Evolutionary conservation across 2,888 invertebrate genomes (phyloP), one percentile per base, ranked within the genome.

Genomic region (Notodonta dromedarius): DNA sequence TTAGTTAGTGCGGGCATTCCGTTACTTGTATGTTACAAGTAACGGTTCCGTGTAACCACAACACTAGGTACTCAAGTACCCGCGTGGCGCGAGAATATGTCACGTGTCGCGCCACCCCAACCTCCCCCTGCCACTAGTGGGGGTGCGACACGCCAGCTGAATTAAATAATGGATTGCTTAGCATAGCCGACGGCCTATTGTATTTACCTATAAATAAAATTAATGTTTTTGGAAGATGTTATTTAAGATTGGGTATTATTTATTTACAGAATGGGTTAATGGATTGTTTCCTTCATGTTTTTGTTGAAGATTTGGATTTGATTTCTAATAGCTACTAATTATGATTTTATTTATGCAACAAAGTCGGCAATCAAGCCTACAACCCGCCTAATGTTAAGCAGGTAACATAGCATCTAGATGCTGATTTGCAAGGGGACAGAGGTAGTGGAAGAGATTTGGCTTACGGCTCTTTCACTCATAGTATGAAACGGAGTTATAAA

Each of bases 31-130:
- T 82, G 1, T 82, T 85, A 79, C 79, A 84, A 82, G 83, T 70
- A 66, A 70, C 72, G 76, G 83, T 71, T 65, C 69, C 70, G 76
- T 82, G 84, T 83, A 78, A 77, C 86, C 84, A 76, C 84, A 82
- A 80, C 82, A 82, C 80, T 83, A 84, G 77, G 80, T 75, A 71
- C 16, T 73, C 86, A 87, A 88, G 86, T 84, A 86, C 85, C 79
- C 85, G 80, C 72, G 87, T 78, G 84, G 77, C 83, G 82, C 85
- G 88, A 82, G 89, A 91, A 90, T 89, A 89, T 90, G 91, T 91
- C 90, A 89, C 87, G 79, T 84, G 87, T 85, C 82, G 82, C 74
- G 74, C 78, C 84, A 75, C 79, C 79, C 79, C 76, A 58, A 72
- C 61, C 60, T 71, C 69, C 74, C 62, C 56, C 65, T n/a, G 44